Percentiles rank a stretch among this genome's conserved stretches.
phyloP scores from a whole-genome alignment of 2,888 invertebrate species.

The Hoplodrina ambigua region DNA sequence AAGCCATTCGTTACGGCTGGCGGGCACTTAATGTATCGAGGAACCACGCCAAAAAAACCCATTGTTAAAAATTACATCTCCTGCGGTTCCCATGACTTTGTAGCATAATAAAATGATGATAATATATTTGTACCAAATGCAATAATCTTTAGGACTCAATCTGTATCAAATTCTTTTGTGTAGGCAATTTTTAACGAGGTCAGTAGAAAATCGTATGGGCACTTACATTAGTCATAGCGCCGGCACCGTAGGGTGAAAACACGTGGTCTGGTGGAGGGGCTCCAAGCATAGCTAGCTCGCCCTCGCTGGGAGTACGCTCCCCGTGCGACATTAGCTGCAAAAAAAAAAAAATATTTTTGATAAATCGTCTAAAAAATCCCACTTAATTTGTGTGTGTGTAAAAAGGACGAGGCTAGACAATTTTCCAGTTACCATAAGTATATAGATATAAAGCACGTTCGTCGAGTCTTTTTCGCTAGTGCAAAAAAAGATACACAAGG shows the following conservation, averaged over 20 bases:
- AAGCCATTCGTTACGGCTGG: constrained; percentile 76
- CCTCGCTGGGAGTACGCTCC: constrained; percentile 92
- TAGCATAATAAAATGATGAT: constrained; percentile 18
- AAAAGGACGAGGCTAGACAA: too few relatives aligned
- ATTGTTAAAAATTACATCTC: constrained; percentile 74
- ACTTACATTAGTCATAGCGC: constrained; percentile 92
- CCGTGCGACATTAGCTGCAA: constrained; percentile 93
- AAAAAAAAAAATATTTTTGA: neutral
- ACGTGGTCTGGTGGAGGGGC: constrained; percentile 91
- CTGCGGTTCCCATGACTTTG: constrained; percentile 73
- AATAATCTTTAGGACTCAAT: neutral
- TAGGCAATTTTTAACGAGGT: neutral
- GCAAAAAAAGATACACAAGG: too few relatives aligned
- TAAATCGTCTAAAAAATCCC: neutral
- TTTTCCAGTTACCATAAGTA: too few relatives aligned
- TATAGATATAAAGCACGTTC: too few relatives aligned
- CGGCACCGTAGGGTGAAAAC: constrained; percentile 92
- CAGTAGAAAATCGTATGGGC: neutral
- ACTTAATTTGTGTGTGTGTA: too few relatives aligned
- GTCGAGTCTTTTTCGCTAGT: too few relatives aligned
- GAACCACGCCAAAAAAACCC: constrained; percentile 79
- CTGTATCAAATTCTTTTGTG: neutral
- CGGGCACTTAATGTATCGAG: constrained; percentile 77
- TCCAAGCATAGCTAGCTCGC: constrained; percentile 90
- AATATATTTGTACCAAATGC: neutral